These are phyloP conservation scores for Nipponia nippon DNA, from an alignment of 2,113 vertebrate genomes.

Conservation along the genomic window DNA sequence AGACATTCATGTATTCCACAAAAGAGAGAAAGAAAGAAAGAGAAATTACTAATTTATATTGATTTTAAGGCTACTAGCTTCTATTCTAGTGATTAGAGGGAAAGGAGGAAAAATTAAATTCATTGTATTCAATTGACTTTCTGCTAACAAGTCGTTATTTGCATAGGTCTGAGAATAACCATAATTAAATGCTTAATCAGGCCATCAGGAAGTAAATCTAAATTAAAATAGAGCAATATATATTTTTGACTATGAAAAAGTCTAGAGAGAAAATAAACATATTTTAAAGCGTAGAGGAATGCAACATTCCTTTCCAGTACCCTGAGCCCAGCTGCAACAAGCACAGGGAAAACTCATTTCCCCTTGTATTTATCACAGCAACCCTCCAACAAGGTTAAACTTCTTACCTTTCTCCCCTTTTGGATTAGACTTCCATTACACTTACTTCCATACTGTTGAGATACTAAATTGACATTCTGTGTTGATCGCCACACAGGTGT, in stretches of 20 bases:
- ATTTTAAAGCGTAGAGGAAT: background rate
- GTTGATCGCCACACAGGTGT: background rate
- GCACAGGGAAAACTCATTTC: background rate
- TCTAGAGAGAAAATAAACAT: background rate
- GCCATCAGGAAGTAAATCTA: background rate
- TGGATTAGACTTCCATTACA: background rate
- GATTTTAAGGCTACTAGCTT: background rate
- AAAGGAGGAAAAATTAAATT: background rate
- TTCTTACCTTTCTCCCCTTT: background rate
- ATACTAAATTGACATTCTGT: background rate
- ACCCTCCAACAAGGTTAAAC: background rate
- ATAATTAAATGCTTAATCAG: background rate
- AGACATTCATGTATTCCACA: background rate
- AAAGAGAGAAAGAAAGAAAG: background rate
- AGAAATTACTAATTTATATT: background rate
- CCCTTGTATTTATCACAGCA: background rate
- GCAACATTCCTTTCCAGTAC: background rate
- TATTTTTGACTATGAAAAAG: background rate
- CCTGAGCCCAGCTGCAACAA: background rate
- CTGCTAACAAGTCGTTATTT: background rate
- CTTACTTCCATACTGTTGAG: background rate
- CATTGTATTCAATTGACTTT: background rate
- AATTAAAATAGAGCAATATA: background rate
- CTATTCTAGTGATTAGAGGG: background rate
- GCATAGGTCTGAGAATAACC: background rate